Percentiles rank a stretch among this genome's conserved stretches.
Conservation (phyloP, 2,113 vertebrate species). For the Sebastes fasciatus region DNA sequence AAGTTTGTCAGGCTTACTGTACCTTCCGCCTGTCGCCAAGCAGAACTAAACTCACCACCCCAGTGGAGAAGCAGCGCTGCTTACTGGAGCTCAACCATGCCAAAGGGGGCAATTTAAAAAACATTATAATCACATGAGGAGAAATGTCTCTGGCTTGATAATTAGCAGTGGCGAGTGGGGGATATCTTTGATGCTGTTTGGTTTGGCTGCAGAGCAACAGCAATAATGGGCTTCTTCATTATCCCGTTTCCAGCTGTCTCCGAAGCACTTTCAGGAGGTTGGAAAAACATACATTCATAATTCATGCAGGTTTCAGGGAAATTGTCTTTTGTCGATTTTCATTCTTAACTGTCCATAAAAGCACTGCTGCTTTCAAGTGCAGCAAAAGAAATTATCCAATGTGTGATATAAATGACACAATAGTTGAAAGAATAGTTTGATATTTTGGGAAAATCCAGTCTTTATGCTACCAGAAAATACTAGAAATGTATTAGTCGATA, state of each 20-base stretch:
- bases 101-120: constrained; percentile 66
- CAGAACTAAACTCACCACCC: constrained; percentile 46
- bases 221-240: constrained; percentile 44
- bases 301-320: constrained; percentile 17
- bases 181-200: constrained; percentile 54
- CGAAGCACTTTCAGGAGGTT: neutral
- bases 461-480: neutral
- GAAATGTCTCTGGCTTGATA: constrained; percentile 66
- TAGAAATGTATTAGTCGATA: too few relatives aligned
- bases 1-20: constrained; percentile 52
- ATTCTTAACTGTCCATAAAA: neutral
- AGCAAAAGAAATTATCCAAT: neutral
- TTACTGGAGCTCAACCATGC: constrained; percentile 48
- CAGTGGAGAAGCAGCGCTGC: constrained; percentile 24
- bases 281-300: constrained; percentile 24
- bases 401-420: neutral
- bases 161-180: constrained; percentile 51
- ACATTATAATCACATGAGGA: constrained; percentile 70
- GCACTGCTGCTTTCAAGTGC: neutral
- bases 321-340: neutral
- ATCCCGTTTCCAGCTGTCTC: constrained; percentile 34
- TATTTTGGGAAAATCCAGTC: neutral
- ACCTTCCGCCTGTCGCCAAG: constrained; percentile 50
- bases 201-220: constrained; percentile 47
- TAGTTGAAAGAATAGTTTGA: neutral